A percentile compares a stretch with the other conserved stretches of the same genome.
phyloP scores from a whole-genome alignment of 2,888 invertebrate species.

The Ctenicera cuprea region DNA sequence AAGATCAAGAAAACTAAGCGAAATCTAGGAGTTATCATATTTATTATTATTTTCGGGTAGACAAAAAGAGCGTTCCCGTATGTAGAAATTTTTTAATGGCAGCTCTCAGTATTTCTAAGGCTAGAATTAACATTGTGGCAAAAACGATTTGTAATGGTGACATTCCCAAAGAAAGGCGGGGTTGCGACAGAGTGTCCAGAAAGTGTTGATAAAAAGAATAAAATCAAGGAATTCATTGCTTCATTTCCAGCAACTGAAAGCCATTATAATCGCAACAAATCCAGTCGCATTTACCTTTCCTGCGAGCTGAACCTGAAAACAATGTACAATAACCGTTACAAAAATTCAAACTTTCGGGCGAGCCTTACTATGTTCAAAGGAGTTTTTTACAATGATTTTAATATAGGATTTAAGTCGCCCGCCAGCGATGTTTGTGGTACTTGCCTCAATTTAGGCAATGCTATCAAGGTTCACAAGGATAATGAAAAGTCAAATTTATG shows the following conservation, averaged over 20 bases:
- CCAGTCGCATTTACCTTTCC: neutral
- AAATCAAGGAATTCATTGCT: neutral
- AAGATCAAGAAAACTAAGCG: too few relatives aligned
- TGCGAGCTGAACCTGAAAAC: neutral
- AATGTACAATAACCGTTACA: neutral
- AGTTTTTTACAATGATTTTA: neutral
- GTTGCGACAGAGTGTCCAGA: neutral
- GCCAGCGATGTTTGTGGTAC: neutral
- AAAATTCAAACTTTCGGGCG: neutral
- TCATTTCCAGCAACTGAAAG: too few relatives aligned
- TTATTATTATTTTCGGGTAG: neutral
- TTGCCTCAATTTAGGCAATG: neutral
- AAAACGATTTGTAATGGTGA: neutral
- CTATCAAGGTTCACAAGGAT: neutral
- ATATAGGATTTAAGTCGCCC: neutral
- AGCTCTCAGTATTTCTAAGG: neutral
- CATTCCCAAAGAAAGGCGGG: neutral
- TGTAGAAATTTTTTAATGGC: neutral
- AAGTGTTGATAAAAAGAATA: neutral
- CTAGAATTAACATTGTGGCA: neutral
- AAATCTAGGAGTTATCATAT: too few relatives aligned
- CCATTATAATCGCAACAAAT: too few relatives aligned
- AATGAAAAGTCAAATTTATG: too few relatives aligned
- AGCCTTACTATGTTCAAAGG: neutral
- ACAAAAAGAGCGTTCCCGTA: neutral